Evolutionary conservation across 2,888 invertebrate species (phyloP).

Genomic region (Dione juno): DNA sequence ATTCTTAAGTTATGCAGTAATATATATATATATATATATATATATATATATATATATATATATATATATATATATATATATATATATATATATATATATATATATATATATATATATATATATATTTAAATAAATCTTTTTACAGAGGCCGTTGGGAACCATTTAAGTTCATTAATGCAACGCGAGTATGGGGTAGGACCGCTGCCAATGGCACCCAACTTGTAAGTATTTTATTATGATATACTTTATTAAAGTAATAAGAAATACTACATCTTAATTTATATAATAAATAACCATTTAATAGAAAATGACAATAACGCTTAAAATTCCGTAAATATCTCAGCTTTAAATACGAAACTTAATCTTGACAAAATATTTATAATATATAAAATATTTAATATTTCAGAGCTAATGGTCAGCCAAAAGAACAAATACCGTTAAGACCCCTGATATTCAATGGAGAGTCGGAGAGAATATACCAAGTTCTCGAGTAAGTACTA

Average conservation of each 20-base stretch:
- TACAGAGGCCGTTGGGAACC: conserved; percentile 75
- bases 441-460: conserved; percentile 88
- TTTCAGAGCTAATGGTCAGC: conserved; percentile 75
- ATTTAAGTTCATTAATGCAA: conserved; percentile 81
- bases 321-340: neutral
- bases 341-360: no score
- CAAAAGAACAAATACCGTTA: conserved; percentile 90
- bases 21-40: conserved; percentile 1
- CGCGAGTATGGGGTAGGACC: conserved; percentile 73
- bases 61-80: conserved; percentile 2
- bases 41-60: conserved; percentile 2
- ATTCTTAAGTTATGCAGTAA: neutral
- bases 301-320: no score
- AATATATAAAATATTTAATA: conserved; percentile 22
- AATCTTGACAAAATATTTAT: no score
- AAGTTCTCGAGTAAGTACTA: conserved; percentile 88
- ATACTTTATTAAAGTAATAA: neutral
- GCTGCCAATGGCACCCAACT: conserved; percentile 68
- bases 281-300: neutral
- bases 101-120: neutral
- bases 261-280: no score
- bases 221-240: conserved; percentile 59
- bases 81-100: conserved; percentile 2
- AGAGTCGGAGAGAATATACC: conserved; percentile 86
- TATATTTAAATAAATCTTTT: conserved; percentile 18